Base-by-base conservation (phyloP, 2,888 invertebrate genomes). In the Cybosia mesomella region DNA sequence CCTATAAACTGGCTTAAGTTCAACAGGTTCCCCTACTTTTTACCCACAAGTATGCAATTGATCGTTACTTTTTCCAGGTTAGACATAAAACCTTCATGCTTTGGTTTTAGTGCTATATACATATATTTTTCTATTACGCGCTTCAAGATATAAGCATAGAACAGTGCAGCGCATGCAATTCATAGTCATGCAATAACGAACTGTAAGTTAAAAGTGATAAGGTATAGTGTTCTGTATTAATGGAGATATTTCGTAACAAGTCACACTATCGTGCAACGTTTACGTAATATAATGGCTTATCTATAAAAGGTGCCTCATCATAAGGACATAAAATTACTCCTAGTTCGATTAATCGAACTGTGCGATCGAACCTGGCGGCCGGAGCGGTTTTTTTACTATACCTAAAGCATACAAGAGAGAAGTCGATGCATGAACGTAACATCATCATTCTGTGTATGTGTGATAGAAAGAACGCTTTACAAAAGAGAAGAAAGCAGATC, bases 201-300 rank as follows among this genome's bases (percentile, higher is more conserved):
- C 66, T 58, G 66, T 70, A 67, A 68, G 34, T 58, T 67, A 59
- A 7, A 75, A 55, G 62, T 67, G 58, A 36, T 67, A 63, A 59
- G 61, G 58, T 64, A 53, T 18, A 73, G 58, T 63, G 39, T 66
- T 53, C 43, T 32, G 61, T 63, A 64, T 61, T 11, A 67, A 71
- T 75, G 80, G 67, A 74, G 71, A n/a, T 72, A 68, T 67, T 67
- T 70, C 65, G 57, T 69, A 66, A 55, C 57, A 77, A 77, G 80
- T 81, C 79, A 78, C 76, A 72, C 75, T 75, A 75, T 81, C 82
- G 80, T 82, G 82, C 81, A 75, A 74, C 66, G 72, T 74, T 72
- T 70, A 61, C 59, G 9, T 54, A 39, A n/a, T n/a, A 36, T 54
- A 10, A 58, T 58, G 9, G 9, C 15, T 34, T 15, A 9, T 32